Base-by-base conservation (phyloP, 2,113 vertebrate species). In the Ptychochromis oligacanthus region DNA sequence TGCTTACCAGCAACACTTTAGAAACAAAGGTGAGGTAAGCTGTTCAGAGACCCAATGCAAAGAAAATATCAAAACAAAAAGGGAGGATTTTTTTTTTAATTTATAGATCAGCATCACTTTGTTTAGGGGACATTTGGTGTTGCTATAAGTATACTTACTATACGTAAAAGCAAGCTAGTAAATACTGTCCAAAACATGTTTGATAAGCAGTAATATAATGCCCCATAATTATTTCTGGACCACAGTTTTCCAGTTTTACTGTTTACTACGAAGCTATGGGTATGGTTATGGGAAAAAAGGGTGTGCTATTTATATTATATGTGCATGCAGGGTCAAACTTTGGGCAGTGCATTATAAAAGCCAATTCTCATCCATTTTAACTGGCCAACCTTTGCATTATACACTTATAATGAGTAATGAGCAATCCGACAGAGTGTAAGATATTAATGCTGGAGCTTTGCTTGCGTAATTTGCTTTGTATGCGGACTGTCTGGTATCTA, bases 331-430 rank as follows among this genome's bases (percentile, higher is more conserved):
- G 65, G 65, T 70, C 24, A 70, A 52, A 70, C 43, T 70, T 57
- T 38, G 79, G 20, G 31, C 58, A 59, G 43, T 34, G 40, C 40
- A 52, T 70, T 24, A 52, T 77, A 46, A 54, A 31, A 77, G 57
- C 79, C 57, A 6, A 56, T 79, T 83, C 24, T 60, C 43, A 20
- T 55, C 20, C 22, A 7, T 22, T 86, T 84, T 74, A 70, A 80
- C 49, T 77, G 17, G 5, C 11, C 24, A 59, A 70, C 43, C 17
- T 52, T 49, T 70, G 43, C 18, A 70, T 70, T 49, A 70, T 70
- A 52, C 65, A 70, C 43, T 70, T 46, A 22, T 12, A 17, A n/a
- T 17, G 20, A 40, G 74, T 36, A 36, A 36, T 5, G 34, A 36
- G 6, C 34, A 36, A 36, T 36, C 6, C 6, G 34, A 36, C 34